These are phyloP conservation scores for Sebastes ruberrimus DNA, from an alignment of 2,797 vertebrate genomes.

Conservation along the genomic window DNA sequence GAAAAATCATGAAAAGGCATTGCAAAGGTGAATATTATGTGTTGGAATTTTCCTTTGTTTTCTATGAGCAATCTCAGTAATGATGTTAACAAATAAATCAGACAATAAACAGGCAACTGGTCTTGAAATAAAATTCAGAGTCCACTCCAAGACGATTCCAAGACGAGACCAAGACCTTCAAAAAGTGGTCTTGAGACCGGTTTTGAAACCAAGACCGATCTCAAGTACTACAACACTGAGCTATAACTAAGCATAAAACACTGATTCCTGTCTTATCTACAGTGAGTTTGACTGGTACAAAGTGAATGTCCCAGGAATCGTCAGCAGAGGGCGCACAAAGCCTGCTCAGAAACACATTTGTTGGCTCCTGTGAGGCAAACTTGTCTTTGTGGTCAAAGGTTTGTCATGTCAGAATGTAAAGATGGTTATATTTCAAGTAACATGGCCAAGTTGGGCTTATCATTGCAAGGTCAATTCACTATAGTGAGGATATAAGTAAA, in stretches of 20 bases:
- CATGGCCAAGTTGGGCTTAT: neutral
- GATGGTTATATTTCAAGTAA: neutral
- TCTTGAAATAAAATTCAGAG: too few species aligned
- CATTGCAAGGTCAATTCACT: neutral
- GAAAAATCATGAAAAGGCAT: too few species aligned
- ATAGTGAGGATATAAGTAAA: neutral
- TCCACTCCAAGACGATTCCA: too few species aligned
- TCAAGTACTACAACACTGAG: neutral
- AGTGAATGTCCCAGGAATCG: neutral
- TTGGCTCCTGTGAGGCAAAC: neutral
- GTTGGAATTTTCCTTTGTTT: too few species aligned
- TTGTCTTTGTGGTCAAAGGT: neutral
- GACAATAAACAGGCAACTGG: too few species aligned
- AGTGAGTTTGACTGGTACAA: neutral
- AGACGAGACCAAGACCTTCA: too few species aligned
- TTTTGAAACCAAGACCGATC: too few species aligned
- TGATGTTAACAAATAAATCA: too few species aligned
- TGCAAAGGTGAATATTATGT: too few species aligned
- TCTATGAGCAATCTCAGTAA: too few species aligned
- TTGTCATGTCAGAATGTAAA: neutral
- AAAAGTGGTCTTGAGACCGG: too few species aligned
- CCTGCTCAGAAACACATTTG: slow-evolving; percentile 13
- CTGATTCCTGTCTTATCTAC: neutral
- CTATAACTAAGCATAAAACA: neutral
- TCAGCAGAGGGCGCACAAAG: slow-evolving; percentile 68